Evolutionary conservation across 2,888 invertebrate genomes (phyloP).

Genomic region (Corbicula japonica): DNA sequence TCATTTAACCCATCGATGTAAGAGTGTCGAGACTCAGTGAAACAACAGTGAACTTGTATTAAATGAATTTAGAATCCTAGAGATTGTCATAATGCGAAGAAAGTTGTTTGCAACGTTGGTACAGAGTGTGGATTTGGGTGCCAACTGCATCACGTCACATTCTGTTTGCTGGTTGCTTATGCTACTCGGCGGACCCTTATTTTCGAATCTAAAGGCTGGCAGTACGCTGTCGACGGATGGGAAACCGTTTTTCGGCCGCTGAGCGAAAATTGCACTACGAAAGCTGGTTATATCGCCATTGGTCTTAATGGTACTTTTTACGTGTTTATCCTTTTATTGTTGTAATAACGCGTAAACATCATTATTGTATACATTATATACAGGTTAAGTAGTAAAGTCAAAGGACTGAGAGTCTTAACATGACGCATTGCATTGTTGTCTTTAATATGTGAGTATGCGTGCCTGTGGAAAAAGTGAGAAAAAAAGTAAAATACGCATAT

Average conservation of each 20-base stretch:
- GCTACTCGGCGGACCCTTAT: conserved; percentile 97
- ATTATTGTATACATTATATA: too few relatives aligned
- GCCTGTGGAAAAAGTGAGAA: too few relatives aligned
- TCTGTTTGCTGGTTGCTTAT: conserved; percentile 98
- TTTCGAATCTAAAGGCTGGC: conserved; percentile 97
- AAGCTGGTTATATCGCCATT: conserved; percentile 88
- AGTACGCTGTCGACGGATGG: conserved; percentile 96
- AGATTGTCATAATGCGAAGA: conserved; percentile 94
- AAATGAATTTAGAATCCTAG: conserved; percentile 92
- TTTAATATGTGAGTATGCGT: too few relatives aligned
- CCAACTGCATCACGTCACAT: conserved; percentile 98
- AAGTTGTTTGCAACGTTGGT: conserved; percentile 97
- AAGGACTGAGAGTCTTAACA: background rate
- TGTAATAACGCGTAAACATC: too few relatives aligned
- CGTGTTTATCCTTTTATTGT: too few relatives aligned
- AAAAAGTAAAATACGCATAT: too few relatives aligned
- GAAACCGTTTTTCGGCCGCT: conserved; percentile 97
- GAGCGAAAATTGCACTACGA: conserved; percentile 93
- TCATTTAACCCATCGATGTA: background rate
- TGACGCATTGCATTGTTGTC: too few relatives aligned
- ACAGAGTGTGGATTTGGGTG: conserved; percentile 99
- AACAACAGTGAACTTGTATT: background rate
- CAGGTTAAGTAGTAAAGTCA: too few relatives aligned
- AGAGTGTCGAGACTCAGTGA: background rate
- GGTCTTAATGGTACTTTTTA: conserved; percentile 78